Conservation (phyloP, 2,888 invertebrate genomes). For the Synergus itoensis region DNA sequence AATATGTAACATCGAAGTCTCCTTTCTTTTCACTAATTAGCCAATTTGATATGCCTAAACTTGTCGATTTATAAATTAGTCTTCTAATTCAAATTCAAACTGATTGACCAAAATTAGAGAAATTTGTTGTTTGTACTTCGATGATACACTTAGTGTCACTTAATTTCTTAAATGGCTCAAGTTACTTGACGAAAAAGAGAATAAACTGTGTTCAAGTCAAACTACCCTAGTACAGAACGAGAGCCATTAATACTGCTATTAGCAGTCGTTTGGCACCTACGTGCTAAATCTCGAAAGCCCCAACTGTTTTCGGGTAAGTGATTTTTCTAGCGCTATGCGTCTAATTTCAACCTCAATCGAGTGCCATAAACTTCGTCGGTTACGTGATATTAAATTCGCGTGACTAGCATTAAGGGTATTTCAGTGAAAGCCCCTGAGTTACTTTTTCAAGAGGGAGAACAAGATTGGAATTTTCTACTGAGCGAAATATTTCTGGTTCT, state of each 20-base stretch:
- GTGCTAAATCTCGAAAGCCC: conserved; percentile 51
- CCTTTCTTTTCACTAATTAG: conserved; percentile 11
- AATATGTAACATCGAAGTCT: conserved; percentile 3
- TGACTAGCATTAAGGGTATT: conserved; percentile 55
- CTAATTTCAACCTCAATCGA: conserved; percentile 57
- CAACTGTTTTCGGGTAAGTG: conserved; percentile 54
- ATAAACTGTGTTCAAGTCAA: conserved; percentile 26
- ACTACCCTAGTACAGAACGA: conserved; percentile 32
- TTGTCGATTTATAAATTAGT: neutral
- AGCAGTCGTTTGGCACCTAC: conserved; percentile 49
- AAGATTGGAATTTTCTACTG: conserved; percentile 25
- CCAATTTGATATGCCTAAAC: neutral
- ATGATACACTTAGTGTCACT: neutral
- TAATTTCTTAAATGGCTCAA: neutral
- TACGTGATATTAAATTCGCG: conserved; percentile 62
- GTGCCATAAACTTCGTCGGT: conserved; percentile 53
- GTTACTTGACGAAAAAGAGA: neutral
- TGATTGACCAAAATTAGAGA: neutral
- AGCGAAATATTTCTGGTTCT: neutral
- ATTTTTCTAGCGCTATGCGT: conserved; percentile 58
- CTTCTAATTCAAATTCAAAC: neutral
- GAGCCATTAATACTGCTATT: conserved; percentile 53
- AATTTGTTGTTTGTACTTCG: neutral
- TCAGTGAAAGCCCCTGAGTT: conserved; percentile 45
- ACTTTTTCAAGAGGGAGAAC: conserved; percentile 34